Base-by-base conservation (phyloP, 2,113 vertebrate genomes). In the Dipodomys stephensi region DNA sequence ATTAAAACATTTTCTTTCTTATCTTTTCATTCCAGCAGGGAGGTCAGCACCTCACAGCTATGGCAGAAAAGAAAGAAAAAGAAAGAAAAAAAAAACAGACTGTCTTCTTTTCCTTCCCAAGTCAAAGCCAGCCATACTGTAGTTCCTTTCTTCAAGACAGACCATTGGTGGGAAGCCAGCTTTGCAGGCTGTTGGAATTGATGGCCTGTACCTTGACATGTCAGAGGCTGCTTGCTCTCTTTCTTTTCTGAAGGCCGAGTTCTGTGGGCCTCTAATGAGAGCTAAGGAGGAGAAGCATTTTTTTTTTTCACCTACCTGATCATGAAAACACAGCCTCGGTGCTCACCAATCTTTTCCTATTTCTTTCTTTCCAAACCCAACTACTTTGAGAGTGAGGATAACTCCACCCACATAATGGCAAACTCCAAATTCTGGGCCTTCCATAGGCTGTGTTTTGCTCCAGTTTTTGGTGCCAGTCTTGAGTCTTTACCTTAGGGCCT, bases 1-100 rank as follows among this genome's bases (percentile, higher is more conserved):
- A 97, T 98, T 97, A 97, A 97, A 97, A 95, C 22, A 60, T 88
- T 97, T 96, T 39, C 35, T 39, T 96, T 88, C 97, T 97, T 98
- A 98, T 98, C 97, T 86, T 68, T 84, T 60, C 72, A 32, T 98
- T 97, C 92, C 98, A 98, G 97, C 90, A 96, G 92, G 88, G 93
- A 93, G 97, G 97, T 97, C 97, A 97, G 74, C 94, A 96, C 93
- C 96, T 97, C 81, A 80, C 22, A 96, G 81, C 65, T 96, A 6
- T n/a, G 53, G 53, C 15, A 23, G 76, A 83, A 91, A 16, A 19
- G 4, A 16, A 57, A 57, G 53, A 57, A 57, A 16, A 22, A 18
- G 5, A 39, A 39, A 39, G 39, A 39, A 39, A 39, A 39, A 39
- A 39, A 39, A 13, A 57, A n/a, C n/a, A 67, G 83, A 87, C 30